These are phyloP conservation scores for Pycnomerus fuliginosus DNA, from an alignment of 2,888 invertebrate species.

Conservation along the genomic window DNA sequence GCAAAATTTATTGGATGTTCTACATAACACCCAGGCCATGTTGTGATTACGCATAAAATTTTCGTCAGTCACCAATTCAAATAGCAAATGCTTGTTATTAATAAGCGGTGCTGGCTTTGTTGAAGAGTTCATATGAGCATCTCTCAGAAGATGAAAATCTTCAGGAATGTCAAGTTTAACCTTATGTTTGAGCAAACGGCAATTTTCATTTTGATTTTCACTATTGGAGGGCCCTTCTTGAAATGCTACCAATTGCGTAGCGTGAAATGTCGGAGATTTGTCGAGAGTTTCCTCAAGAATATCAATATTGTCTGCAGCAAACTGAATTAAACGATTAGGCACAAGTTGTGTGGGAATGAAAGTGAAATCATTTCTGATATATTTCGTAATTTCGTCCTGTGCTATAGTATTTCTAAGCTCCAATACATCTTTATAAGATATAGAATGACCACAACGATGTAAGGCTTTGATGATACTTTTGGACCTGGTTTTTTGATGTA, in stretches of 20 bases:
- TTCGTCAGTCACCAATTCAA: neutral
- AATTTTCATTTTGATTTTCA: neutral
- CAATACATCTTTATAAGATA: constrained; percentile 18
- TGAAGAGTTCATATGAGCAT: constrained; percentile 2
- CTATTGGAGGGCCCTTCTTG: constrained; percentile 4
- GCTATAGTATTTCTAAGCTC: constrained; percentile 19
- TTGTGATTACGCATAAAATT: neutral
- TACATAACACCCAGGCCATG: neutral
- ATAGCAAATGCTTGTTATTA: neutral
- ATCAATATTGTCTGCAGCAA: constrained; percentile 28
- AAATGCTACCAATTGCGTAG: constrained; percentile 23
- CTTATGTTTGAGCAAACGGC: neutral
- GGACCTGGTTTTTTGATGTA: constrained; percentile 13
- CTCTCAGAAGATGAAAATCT: constrained; percentile 1
- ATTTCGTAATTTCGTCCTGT: constrained; percentile 23
- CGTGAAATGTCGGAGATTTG: constrained; percentile 27
- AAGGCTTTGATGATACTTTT: constrained; percentile 18
- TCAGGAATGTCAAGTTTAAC: constrained; percentile 1
- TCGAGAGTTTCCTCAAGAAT: constrained; percentile 27
- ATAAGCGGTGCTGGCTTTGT: neutral
- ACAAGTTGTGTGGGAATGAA: constrained; percentile 18
- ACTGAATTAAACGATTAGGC: constrained; percentile 16
- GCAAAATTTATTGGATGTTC: no score
- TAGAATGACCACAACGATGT: constrained; percentile 18
- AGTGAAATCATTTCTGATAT: constrained; percentile 8